Evolutionary conservation across 92 coral and sea anemone species (phyloP).

Genomic region (Zoanthus gigantus): DNA sequence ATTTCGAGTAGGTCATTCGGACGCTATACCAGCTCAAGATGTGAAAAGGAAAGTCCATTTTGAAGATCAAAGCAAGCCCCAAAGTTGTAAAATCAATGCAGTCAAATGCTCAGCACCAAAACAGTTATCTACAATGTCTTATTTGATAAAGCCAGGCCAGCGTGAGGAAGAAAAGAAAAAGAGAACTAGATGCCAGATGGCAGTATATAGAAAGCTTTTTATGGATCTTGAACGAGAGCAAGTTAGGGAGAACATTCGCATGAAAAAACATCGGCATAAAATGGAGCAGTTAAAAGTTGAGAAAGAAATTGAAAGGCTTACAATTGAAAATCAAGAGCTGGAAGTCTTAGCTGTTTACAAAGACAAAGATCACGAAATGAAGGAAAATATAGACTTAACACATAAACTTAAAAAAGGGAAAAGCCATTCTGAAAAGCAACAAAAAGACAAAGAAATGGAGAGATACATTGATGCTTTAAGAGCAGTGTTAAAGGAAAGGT

Average conservation of each 20-base stretch:
- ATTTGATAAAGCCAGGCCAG: slow-evolving; percentile 81
- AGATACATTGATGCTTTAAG: slow-evolving; percentile 89
- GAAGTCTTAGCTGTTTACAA: slow-evolving; percentile 3
- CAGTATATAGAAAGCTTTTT: slow-evolving; percentile 88
- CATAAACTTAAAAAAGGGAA: slow-evolving; percentile 38
- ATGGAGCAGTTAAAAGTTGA: slow-evolving; percentile 93
- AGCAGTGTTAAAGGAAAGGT: slow-evolving; percentile 81
- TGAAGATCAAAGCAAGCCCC: slow-evolving; percentile 2
- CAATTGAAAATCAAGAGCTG: slow-evolving; percentile 71
- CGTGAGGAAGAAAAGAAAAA: slow-evolving; percentile 79
- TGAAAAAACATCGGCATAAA: slow-evolving; percentile 94
- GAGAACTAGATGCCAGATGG: slow-evolving; percentile 83
- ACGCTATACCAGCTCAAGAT: neutral
- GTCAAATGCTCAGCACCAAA: slow-evolving; percentile 15
- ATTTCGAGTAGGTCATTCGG: neutral
- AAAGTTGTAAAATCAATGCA: slow-evolving; percentile 8
- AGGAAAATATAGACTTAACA: slow-evolving; percentile 37
- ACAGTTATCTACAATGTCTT: slow-evolving; percentile 66
- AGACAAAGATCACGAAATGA: neutral
- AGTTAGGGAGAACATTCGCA: slow-evolving; percentile 93
- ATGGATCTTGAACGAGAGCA: slow-evolving; percentile 98
- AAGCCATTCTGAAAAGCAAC: slow-evolving; percentile 62
- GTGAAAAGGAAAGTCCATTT: slow-evolving; percentile 36
- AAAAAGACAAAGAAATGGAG: slow-evolving; percentile 78
- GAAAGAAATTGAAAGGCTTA: slow-evolving; percentile 87